Base-by-base conservation (phyloP, 1,140 invertebrate species). In the Atopsyche davidsoni region DNA sequence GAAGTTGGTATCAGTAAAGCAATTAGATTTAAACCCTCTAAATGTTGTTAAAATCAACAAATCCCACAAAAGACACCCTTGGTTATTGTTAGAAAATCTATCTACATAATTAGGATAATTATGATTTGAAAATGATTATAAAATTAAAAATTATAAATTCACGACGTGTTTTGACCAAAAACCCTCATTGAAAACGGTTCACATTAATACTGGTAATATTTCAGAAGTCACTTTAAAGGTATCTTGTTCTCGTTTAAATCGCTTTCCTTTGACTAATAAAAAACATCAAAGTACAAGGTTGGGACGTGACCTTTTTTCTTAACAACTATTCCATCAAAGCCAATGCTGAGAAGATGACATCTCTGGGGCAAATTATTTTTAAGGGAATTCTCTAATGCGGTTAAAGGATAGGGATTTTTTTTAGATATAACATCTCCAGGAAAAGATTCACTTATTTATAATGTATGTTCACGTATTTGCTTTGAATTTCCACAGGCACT, bases 321-420 rank as follows among this genome's bases (percentile, higher is more conserved):
- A 38, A 36, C 18, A 46, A 36, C 34, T 46, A 46, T 23, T 46
- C 18, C 36, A 46, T 46, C 31, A n/a, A n/a, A n/a, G 24, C 32
- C 18, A 3, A 13, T 11, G 19, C 11, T 14, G 19, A 25, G 14
- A 46, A 46, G 21, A 46, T n/a, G n/a, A n/a, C n/a, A n/a, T n/a
- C n/a, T n/a, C n/a, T n/a, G n/a, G n/a, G n/a, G n/a, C n/a, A n/a
- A n/a, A n/a, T 32, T 31, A 44, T 44, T 44, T 44, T 24, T 17
- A 19, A 44, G 25, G 23, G 38, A 44, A 28, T 44, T 16, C 25
- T 19, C 34, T 44, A 31, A 31, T 44, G 25, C 21, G 13, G 28
- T 25, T 31, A 4, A 10, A 18, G 16, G 9, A 32, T n/a, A n/a
- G n/a, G n/a, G n/a, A n/a, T n/a, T n/a, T n/a, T n/a, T n/a, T n/a